phyloP scores from a whole-genome alignment of 2,113 vertebrate genomes.

The Acrocephalus arundinaceus region DNA sequence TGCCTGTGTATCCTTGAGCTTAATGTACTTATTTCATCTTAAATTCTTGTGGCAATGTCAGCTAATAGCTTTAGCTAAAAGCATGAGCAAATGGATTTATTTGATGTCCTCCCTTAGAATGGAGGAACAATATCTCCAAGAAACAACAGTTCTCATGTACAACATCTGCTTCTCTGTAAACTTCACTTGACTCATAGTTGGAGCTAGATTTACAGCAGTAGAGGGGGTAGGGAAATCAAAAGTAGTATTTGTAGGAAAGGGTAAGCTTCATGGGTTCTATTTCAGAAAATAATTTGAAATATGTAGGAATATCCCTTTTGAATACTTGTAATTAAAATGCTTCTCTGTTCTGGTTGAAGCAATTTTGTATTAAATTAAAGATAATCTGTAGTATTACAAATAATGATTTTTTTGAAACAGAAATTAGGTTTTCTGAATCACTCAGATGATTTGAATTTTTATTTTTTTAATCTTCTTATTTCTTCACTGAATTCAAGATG shows the following conservation, averaged over 20 bases:
- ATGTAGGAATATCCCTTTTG: background rate
- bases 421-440: background rate
- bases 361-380: background rate
- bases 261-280: background rate
- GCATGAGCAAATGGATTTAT: background rate
- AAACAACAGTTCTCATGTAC: background rate
- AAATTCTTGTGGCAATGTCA: background rate
- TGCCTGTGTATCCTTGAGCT: background rate
- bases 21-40: background rate
- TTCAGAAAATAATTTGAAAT: background rate
- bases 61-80: background rate
- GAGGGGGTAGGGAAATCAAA: background rate
- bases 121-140: background rate
- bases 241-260: background rate
- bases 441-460: background rate
- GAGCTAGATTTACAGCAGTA: background rate
- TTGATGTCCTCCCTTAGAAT: background rate
- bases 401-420: background rate
- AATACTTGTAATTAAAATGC: background rate
- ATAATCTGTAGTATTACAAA: background rate
- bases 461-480: background rate
- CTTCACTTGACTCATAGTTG: background rate
- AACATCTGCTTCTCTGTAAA: background rate
- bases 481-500: background rate
- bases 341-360: background rate